Base-by-base conservation (phyloP, 2,113 vertebrate species). In the Peromyscus leucopus region DNA sequence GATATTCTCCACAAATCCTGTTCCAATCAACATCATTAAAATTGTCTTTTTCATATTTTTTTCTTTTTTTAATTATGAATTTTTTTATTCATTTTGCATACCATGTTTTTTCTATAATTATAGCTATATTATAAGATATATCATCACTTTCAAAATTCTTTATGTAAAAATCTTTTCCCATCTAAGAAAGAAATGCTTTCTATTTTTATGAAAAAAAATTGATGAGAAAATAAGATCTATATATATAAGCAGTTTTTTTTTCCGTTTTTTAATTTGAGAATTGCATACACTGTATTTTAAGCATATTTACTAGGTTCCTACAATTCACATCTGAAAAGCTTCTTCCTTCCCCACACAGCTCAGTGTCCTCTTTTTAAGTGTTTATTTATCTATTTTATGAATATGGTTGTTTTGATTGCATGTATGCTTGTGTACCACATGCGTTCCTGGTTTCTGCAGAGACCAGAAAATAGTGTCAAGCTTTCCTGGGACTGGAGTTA, bases 121-220 rank as follows among this genome's bases (percentile, higher is more conserved):
- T 71, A 80, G 48, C 74, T 21, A 80, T 78, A 36, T 72, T 1
- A 51, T 61, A 72, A 89, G 48, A 28, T 59, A 57, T 21, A 24
- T 59, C 10, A 55, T 1, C 39, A 69, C 75, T 82, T 88, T 57
- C 12, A 91, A 55, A 17, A 61, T 74, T 65, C 22, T 17, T 10
- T 84, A 39, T 13, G 59, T 59, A 48, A 89, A 80, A 85, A 55
- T 9, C 0, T 2, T 57, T 92, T 76, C 0, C 21, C 3, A 74
- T 48, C 2, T 48, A 90, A 90, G 7, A 90, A 96, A 79, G 39
- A 75, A 82, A n/a, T 80, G 31, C 85, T 85, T 83, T 78, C 89
- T 75, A 72, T 89, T 48, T 90, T 74, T 91, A 75, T 61, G 17
- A 24, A 88, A 19, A 61, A 75, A 61, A 75, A 63, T 78, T 24